Percentiles rank a stretch among this genome's conserved stretches.
Evolutionary conservation across 2,888 invertebrate species (phyloP).

Genomic region (Rhagonycha lutea): DNA sequence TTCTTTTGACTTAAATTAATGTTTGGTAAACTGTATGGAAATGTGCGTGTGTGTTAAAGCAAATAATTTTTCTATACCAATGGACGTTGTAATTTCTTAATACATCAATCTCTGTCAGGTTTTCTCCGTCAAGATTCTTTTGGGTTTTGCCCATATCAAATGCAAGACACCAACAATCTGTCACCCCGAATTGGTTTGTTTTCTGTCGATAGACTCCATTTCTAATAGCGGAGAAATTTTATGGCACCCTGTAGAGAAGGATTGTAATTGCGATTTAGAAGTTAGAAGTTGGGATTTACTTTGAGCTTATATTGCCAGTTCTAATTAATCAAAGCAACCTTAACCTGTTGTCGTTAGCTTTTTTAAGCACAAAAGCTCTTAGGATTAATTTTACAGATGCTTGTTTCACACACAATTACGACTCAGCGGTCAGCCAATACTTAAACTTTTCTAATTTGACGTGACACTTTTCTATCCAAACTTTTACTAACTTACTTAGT

Average conservation of each 20-base stretch:
- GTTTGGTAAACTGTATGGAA: neutral
- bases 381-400: constrained; percentile 19
- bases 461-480: neutral
- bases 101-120: constrained; percentile 26
- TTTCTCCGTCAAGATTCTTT: constrained; percentile 24
- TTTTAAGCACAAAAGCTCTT: constrained; percentile 10
- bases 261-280: constrained; percentile 26
- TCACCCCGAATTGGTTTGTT: constrained; percentile 15
- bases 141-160: constrained; percentile 15
- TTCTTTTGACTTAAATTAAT: neutral
- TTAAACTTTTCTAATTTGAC: constrained; percentile 3
- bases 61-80: constrained; percentile 17
- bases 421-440: constrained; percentile 8
- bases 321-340: constrained; percentile 22
- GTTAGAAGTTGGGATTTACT: constrained; percentile 21
- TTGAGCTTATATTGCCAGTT: constrained; percentile 14
- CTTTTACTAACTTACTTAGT: neutral
- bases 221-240: constrained; percentile 22
- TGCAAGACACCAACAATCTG: constrained; percentile 17
- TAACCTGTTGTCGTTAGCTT: constrained; percentile 21
- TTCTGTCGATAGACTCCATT: constrained; percentile 19
- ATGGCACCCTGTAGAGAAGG: constrained; percentile 15
- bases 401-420: constrained; percentile 17
- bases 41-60: neutral
- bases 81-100: constrained; percentile 16